Evolutionary conservation across 2,113 vertebrate genomes (phyloP).

Genomic region (Scomber colias): DNA sequence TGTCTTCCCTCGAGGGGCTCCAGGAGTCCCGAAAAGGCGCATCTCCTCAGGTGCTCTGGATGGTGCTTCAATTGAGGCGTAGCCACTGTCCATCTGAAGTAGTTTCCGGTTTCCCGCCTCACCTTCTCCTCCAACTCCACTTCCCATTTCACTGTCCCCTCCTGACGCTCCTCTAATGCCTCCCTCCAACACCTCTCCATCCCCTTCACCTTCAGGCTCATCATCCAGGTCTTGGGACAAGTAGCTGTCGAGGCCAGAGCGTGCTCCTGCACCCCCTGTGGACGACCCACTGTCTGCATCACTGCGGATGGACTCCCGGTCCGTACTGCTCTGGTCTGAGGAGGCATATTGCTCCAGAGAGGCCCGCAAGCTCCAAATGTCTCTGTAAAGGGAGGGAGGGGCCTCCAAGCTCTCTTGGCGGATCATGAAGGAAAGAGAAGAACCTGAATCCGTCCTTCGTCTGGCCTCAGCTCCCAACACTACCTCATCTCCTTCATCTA

Average conservation of each 20-base stretch:
- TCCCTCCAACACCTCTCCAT: conserved; percentile 50
- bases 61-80: conserved; percentile 96
- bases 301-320: conserved; percentile 92
- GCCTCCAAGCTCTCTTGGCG: conserved; percentile 80
- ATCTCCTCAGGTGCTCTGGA: conserved; percentile 88
- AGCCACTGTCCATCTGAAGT: conserved; percentile 98
- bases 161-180: conserved; percentile 54
- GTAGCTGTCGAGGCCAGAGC: conserved; percentile 76
- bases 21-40: conserved; percentile 78
- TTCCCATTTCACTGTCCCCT: conserved; percentile 56
- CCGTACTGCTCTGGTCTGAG: conserved; percentile 92
- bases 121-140: conserved; percentile 76
- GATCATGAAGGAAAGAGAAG: conserved; percentile 53
- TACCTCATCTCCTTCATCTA: conserved; percentile 65
- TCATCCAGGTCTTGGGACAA: conserved; percentile 88
- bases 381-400: conserved; percentile 88
- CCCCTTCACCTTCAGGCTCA: conserved; percentile 79
- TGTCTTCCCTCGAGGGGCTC: conserved; percentile 85
- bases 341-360: conserved; percentile 94
- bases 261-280: conserved; percentile 69
- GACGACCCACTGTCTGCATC: conserved; percentile 93
- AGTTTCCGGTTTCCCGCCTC: conserved; percentile 91
- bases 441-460: conserved; percentile 50
- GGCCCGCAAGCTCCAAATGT: conserved; percentile 96
- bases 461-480: conserved; percentile 67